Base-by-base conservation (phyloP, 2,888 invertebrate genomes). In the Ochlodes sylvanus region DNA sequence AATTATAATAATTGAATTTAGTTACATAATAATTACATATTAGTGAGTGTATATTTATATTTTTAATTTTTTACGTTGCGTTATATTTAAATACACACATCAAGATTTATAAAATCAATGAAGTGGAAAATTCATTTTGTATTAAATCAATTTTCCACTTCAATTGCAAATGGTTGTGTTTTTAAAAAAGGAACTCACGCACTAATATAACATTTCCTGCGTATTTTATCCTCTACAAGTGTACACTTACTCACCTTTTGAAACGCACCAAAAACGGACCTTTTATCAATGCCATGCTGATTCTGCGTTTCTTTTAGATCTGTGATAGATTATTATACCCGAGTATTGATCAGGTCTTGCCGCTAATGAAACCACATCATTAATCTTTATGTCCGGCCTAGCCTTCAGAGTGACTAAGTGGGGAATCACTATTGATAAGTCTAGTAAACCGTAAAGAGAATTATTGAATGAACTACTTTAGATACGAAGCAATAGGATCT, bases 301-400 rank as follows among this genome's bases (percentile, higher is more conserved):
- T 52, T 52, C 27, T 27, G 52, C 52, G 52, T 52, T 52, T 52
- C 52, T 52, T 52, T 52, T 52, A 21, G 9, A 52, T 62, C 34
- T 52, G 38, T 41, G 52, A 52, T 50, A 42, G 50, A 19, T 19
- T 38, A 19, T 38, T 57, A 27, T 38, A 27, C 19, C 38, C 17
- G 44, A 34, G 19, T 50, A 34, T 62, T 38, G 21, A 56, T 56
- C 34, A 15, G 34, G 56, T 42, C 42, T 55, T 21, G 27, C 42
- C n/a, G 21, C 47, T 64, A 64, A 64, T 64, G 64, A 64, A 64
- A 44, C 56, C 64, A 47, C 34, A 47, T 64, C 64, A 64, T 64
- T 42, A 64, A 64, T 64, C 64, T 64, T 56, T 47, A 64, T 56
- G 56, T 64, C 63, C 52, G 10, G 44, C 27, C 54, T 55, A 19